Base-by-base conservation (phyloP, 2,113 vertebrate genomes). In the Arvicanthis niloticus region DNA sequence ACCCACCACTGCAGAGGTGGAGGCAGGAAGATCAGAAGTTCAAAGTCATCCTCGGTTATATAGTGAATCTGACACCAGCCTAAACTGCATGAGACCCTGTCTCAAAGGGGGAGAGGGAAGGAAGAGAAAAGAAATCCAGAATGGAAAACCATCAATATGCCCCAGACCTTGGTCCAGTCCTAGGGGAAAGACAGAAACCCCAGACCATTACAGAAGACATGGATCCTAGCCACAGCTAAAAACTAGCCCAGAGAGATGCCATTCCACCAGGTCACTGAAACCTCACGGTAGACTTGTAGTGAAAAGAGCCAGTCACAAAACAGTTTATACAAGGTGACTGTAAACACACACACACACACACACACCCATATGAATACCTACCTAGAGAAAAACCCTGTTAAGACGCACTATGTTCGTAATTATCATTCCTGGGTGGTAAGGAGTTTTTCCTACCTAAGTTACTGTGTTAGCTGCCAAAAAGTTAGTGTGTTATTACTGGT, bases 401-500 rank as follows among this genome's bases (percentile, higher is more conserved):
- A 53, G 37, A 62, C 0, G 3, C 7, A 1, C 73, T 4, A 3
- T 42, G 8, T 29, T n/a, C 21, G 3, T 45, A 82, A 82, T 58
- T 4, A 76, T 17, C 21, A 29, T n/a, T 51, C 40, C 68, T 2
- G 48, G 56, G 40, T 16, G 26, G 48, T 29, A 34, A 68, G 82
- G 60, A 29, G 24, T 7, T 40, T 82, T 87, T 70, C 51, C 53
- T 72, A 9, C 77, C 29, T 11, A 40, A 37, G 13, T 31, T 7
- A 1, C 16, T 48, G 1, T 0, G 1, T 13, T 40, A 15, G 42
- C 2, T 80, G 75, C 26, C 26, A 7, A 37, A 22, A 72, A 29
- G n/a, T 8, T 11, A 29, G 7, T 0, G 3, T 19, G 17, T 60
- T 48, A 68, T 21, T n/a, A 58, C 45, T 9, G 22, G 6, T 5